Evolutionary conservation across 2,113 vertebrate genomes (phyloP).

Genomic region (Emydocephalus ijimae): DNA sequence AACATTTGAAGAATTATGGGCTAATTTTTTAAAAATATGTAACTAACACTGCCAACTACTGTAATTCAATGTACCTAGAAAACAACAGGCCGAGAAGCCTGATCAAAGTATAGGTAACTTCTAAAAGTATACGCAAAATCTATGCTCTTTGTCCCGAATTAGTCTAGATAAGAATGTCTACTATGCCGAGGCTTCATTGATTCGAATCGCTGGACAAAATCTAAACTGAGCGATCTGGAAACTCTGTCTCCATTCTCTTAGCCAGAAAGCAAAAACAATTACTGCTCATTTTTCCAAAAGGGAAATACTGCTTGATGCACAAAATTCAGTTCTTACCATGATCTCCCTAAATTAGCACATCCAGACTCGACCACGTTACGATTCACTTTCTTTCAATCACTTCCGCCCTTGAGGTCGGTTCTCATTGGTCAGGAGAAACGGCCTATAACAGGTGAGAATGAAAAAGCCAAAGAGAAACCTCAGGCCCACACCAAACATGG

Average conservation of each 20-base stretch:
- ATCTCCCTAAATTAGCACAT: neutral
- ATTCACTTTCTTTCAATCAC: neutral
- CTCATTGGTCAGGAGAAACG: neutral
- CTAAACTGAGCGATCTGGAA: neutral
- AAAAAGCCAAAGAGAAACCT: neutral
- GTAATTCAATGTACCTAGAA: neutral
- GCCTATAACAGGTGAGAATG: neutral
- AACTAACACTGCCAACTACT: neutral
- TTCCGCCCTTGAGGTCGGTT: neutral
- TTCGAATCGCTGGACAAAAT: neutral
- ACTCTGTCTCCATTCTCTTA: neutral
- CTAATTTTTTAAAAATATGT: neutral
- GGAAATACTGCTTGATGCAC: neutral
- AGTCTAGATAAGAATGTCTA: neutral
- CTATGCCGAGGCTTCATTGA: neutral
- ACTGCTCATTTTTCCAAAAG: neutral
- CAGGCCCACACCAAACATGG: constrained; percentile 8
- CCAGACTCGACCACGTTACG: neutral
- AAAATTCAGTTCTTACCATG: constrained; percentile 22
- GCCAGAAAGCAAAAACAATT: neutral
- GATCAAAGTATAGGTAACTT: neutral
- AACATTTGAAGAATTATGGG: neutral
- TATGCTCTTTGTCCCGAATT: neutral
- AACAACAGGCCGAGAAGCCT: neutral
- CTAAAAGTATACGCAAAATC: neutral